These are phyloP conservation scores for Diaprepes abbreviatus DNA, from an alignment of 2,888 invertebrate genomes.

Conservation along the genomic window DNA sequence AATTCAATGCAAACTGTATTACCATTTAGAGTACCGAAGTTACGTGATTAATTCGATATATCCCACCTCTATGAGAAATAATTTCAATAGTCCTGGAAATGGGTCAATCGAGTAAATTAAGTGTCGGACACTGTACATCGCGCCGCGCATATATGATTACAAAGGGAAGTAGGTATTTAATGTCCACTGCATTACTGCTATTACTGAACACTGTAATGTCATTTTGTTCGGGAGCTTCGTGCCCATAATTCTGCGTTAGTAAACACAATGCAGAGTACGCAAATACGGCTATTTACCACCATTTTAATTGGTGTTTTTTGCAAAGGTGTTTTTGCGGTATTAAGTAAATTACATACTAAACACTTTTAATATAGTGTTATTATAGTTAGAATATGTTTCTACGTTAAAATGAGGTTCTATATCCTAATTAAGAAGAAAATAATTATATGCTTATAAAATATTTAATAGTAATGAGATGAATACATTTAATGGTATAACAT, in stretches of 20 bases:
- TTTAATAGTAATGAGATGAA: no score
- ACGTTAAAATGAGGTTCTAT: neutral
- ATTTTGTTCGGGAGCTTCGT: slow-evolving; percentile 19
- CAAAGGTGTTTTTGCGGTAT: slow-evolving; percentile 2
- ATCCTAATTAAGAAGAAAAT: neutral
- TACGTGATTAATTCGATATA: slow-evolving; percentile 7
- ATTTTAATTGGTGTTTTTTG: slow-evolving; percentile 18
- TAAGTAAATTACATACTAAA: slow-evolving; percentile 17
- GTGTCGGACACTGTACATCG: slow-evolving; percentile 18
- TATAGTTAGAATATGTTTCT: neutral
- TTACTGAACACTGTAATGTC: slow-evolving; percentile 20
- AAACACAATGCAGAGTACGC: slow-evolving; percentile 10
- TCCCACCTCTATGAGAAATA: neutral
- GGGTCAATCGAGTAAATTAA: slow-evolving; percentile 24
- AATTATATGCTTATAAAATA: neutral
- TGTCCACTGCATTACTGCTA: slow-evolving; percentile 22
- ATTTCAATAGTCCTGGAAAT: slow-evolving; percentile 18
- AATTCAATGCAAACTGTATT: no score
- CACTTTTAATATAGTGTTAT: neutral
- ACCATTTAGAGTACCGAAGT: neutral
- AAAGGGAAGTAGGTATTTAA: slow-evolving; percentile 24
- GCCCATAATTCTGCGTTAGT: slow-evolving; percentile 18
- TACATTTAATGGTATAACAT: no score
- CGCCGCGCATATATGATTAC: slow-evolving; percentile 14
- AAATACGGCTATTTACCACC: slow-evolving; percentile 12